Base-by-base conservation (phyloP, 2,888 invertebrate genomes). In the Eristalinus aeneus region DNA sequence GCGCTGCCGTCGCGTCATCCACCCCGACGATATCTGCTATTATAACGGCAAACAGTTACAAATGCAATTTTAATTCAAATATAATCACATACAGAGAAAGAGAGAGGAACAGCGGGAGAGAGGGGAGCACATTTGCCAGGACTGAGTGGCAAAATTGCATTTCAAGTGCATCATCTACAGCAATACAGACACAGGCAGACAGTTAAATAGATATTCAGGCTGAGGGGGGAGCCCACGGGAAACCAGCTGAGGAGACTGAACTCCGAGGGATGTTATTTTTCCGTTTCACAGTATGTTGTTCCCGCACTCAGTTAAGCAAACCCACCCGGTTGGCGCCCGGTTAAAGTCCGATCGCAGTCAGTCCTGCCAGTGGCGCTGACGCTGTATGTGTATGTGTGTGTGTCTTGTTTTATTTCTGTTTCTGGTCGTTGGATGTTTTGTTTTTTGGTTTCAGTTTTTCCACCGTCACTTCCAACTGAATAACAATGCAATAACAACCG, bases 41-140 rank as follows among this genome's bases (percentile, higher is more conserved):
- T 82, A 78, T 74, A 86, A 82, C 77, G 69, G 73, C 81, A 86
- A 86, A 86, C 82, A 82, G 86, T 74, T 86, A 86, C 86, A 86
- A 86, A 86, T 86, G 86, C 86, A 86, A 78, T 77, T 86, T 86
- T 86, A 86, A 86, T 86, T 86, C 81, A 86, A 86, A 86, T 86
- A 82, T 86, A 86, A 86, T 86, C 86, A 82, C 86, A 86, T 65
- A 20, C n/a, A n/a, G n/a, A n/a, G n/a, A 27, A 27, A 27, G 27
- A 5, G 27, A 27, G 27, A 5, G 5, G 27, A n/a, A n/a, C n/a
- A n/a, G n/a, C n/a, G 27, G 27, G 27, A 3, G 5, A 27, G 27
- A 5, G 39, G 58, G 36, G 75, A 72, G 67, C 61, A 39, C 74
- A 68, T 73, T 72, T 58, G 56, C 69, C 54, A 46, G 73, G 73